Evolutionary conservation across 2,888 invertebrate genomes (phyloP).

Genomic region (Spisula solida): DNA sequence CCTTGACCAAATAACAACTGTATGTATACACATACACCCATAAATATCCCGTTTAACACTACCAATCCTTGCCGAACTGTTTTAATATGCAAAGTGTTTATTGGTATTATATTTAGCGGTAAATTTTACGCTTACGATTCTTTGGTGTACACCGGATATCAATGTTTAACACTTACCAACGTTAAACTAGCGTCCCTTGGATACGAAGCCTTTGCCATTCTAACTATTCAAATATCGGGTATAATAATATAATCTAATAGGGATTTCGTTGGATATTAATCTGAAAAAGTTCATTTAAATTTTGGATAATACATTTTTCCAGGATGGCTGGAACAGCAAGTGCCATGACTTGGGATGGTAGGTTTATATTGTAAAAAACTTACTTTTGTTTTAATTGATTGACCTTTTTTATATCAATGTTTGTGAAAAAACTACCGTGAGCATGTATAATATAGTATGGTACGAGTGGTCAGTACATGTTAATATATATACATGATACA

Average conservation of each 20-base stretch:
- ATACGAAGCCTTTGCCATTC: constrained; percentile 52
- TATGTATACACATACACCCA: constrained; percentile 39
- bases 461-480: background rate
- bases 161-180: constrained; percentile 69
- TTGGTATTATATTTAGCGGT: constrained; percentile 45
- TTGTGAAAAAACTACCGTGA: background rate
- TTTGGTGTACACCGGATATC: constrained; percentile 66
- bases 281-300: constrained; percentile 45
- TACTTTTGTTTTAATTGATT: constrained; percentile 1
- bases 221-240: constrained; percentile 30
- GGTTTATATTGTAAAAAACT: constrained; percentile 32
- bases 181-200: constrained; percentile 62
- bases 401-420: background rate
- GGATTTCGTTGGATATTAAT: constrained; percentile 61
- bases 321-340: constrained; percentile 40
- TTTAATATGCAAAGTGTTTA: constrained; percentile 33
- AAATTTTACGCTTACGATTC: constrained; percentile 65
- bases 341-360: constrained; percentile 62
- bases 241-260: constrained; percentile 51
- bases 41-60: background rate
- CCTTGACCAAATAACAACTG: constrained; percentile 60
- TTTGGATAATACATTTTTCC: constrained; percentile 36
- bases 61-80: constrained; percentile 3
- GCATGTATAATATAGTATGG: background rate
- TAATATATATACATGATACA: background rate